Conservation (phyloP, 2,113 vertebrate genomes). For the Theristicus caerulescens region DNA sequence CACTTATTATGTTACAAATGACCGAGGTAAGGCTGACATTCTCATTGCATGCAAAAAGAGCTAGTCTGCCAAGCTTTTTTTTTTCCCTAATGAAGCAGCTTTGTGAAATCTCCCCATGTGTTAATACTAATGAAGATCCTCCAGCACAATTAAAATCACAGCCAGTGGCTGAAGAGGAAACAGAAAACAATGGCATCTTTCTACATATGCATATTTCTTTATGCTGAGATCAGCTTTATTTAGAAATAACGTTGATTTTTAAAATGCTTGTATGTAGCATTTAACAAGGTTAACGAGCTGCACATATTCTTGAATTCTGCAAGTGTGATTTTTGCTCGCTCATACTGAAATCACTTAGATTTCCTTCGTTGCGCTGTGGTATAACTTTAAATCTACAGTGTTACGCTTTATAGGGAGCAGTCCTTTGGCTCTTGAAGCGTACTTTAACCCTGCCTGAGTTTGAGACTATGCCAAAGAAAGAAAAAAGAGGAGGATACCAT, state of each 20-base stretch:
- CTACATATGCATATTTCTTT: slow-evolving; percentile 60
- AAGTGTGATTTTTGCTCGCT: not conserved
- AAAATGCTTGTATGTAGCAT: not conserved
- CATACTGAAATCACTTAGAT: not conserved
- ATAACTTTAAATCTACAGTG: not conserved
- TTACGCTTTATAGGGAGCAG: not conserved
- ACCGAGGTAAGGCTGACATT: slow-evolving; percentile 95
- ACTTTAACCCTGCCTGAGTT: slow-evolving; percentile 61
- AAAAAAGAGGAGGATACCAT: not conserved
- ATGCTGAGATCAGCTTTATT: slow-evolving; percentile 32
- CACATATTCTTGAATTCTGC: not conserved
- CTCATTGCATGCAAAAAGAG: slow-evolving; percentile 89
- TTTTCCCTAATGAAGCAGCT: slow-evolving; percentile 85
- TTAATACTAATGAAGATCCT: slow-evolving; percentile 97
- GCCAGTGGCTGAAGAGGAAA: slow-evolving; percentile 80
- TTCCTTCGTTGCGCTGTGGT: not conserved
- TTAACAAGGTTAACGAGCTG: not conserved
- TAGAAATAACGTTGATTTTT: not conserved
- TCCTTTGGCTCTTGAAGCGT: not conserved
- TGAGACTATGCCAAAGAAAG: not conserved
- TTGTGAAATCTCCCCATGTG: slow-evolving; percentile 85
- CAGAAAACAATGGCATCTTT: slow-evolving; percentile 80
- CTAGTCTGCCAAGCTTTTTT: slow-evolving; percentile 82
- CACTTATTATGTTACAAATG: slow-evolving; percentile 99
- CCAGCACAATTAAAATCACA: slow-evolving; percentile 89